Evolutionary conservation across 2,888 invertebrate genomes (phyloP), one percentile per base, ranked within the genome.

Genomic region (Eristalis arbustorum): DNA sequence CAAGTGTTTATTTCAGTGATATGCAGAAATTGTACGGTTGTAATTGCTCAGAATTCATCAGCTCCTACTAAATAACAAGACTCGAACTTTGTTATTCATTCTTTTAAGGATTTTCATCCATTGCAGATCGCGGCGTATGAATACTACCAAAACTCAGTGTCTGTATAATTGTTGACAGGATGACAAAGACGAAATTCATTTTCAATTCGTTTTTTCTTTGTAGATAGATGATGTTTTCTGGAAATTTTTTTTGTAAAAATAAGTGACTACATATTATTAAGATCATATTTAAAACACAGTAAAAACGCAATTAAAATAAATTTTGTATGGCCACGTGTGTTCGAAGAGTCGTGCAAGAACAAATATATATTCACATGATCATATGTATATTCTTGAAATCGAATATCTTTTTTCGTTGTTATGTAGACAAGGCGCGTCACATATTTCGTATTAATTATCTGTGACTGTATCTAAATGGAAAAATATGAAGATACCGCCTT

Each of bases 1-100:
- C 4, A 8, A 8, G 14, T 0, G 1, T 1, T 40, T 57, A 8
- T 57, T 88, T 14, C 62, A 91, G 91, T 91, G 34, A 74, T 90
- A 61, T 91, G 91, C 28, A 84, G 84, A 10, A 91, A 91, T 62
- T 91, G 91, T 57, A 91, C 91, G 2, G 89, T 91, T 5, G 10
- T 89, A 6, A 85, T 91, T 10, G 73, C 68, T 13, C 71, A 75
- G 49, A 84, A 25, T 42, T 1, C n/a, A 49, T 18, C 49, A 0
- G 14, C 18, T 37, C 10, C 37, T 37, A 37, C 10, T 8, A 37
- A 37, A 2, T 37, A 37, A 37, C 11, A 37, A 13, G 8, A 13
- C 34, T 31, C 1, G 1, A 31, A 31, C 8, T 1, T 8, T 10
- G 6, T 31, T 31, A 10, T 10, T 1, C 10, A 31, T 31, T 31